Evolutionary conservation across 2,113 vertebrate species (phyloP).

Genomic region (Chascanopsetta lugubris): DNA sequence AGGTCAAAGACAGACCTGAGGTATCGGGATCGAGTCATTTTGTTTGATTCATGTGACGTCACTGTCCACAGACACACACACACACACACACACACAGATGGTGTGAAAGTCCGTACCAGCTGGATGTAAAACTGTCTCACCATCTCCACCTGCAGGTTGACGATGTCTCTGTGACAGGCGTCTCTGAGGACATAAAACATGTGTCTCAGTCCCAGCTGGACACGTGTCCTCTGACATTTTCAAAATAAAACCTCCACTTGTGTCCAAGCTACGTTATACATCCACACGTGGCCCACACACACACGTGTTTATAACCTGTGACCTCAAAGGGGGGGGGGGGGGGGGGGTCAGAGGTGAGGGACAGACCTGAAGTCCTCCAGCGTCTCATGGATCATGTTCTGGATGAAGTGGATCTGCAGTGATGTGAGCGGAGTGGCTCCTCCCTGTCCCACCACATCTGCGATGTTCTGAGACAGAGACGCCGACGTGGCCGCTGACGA

Average conservation of each 20-base stretch:
- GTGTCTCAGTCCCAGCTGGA: neutral
- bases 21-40: too few relatives aligned
- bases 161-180: slow-evolving; percentile 91
- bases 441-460: slow-evolving; percentile 82
- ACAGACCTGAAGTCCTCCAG: slow-evolving; percentile 94
- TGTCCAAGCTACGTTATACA: too few relatives aligned
- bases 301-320: too few relatives aligned
- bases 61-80: too few relatives aligned
- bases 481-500: slow-evolving; percentile 78
- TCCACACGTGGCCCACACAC: too few relatives aligned
- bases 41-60: too few relatives aligned
- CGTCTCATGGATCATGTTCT: slow-evolving; percentile 95
- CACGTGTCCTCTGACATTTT: neutral
- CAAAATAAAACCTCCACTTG: too few relatives aligned
- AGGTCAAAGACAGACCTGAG: neutral
- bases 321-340: too few relatives aligned
- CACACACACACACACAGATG: too few relatives aligned
- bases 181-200: slow-evolving; percentile 79
- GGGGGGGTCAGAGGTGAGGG: neutral
- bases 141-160: slow-evolving; percentile 99
- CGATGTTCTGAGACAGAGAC: slow-evolving; percentile 87
- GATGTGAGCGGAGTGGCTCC: slow-evolving; percentile 88
- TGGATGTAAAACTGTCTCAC: slow-evolving; percentile 97
- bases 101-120: slow-evolving; percentile 80
- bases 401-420: slow-evolving; percentile 93